Base-by-base conservation (phyloP, 1,140 invertebrate species). In the Drosophila dunni region DNA sequence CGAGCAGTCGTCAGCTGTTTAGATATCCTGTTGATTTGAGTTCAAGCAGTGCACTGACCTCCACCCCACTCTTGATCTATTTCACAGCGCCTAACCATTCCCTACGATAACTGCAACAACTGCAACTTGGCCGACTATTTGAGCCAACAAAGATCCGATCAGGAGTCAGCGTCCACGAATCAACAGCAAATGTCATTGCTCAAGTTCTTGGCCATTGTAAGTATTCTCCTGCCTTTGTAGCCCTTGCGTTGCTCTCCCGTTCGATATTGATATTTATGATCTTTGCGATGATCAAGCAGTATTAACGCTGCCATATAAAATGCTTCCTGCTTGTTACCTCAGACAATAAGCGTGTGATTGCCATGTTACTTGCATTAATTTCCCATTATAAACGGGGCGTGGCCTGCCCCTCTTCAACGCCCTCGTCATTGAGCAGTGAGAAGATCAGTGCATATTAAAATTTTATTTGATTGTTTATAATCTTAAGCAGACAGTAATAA, bases 151-250 rank as follows among this genome's bases (percentile, higher is more conserved):
- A 86, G 81, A 70, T 79, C 79, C 66, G 77, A 60, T 15, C 84
- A 78, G 74, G 76, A 74, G n/a, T 20, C 80, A 63, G 36, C 50
- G 56, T 34, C 79, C 44, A 68, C 76, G 36, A 72, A 68, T 17
- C 69, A 82, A 63, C 71, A 70, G 68, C 76, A 94, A 62, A 94
- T 94, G 93, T 94, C 94, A 11, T 84, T 95, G 70, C 92, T 95
- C 36, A 95, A 95, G 92, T 94, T 94, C 85, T 91, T 95, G 70
- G 94, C 94, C 61, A 93, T 95, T 93, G 94, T 95, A 93, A 94
- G 94, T 94, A 79, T 40, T 75, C 50, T 40, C 61, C 44, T 46
- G 17, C 3, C 20, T 6, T 8, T 42, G 13, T 7, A 8, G 13
- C 10, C 44, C 3, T 9, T 38, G 34, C 40, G 17, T 36, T 56